phyloP scores from a whole-genome alignment of 2,888 invertebrate species.

The Harpalus rubripes region DNA sequence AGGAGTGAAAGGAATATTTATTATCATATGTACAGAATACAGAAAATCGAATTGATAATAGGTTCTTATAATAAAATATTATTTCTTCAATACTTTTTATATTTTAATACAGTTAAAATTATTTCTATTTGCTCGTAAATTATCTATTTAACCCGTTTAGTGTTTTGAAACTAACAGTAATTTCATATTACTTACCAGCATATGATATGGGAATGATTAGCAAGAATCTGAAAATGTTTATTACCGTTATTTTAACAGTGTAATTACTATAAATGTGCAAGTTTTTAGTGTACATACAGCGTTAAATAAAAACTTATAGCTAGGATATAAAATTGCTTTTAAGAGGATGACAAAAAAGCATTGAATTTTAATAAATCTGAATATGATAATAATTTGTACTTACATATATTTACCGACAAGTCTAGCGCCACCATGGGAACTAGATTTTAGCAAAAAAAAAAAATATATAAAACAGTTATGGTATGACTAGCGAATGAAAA shows the following conservation, averaged over 20 bases:
- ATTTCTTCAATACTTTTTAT: too few relatives aligned
- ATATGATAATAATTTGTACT: too few relatives aligned
- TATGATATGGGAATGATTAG: neutral
- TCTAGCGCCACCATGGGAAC: too few relatives aligned
- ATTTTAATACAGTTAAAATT: neutral
- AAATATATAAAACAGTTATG: too few relatives aligned
- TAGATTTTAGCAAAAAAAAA: too few relatives aligned
- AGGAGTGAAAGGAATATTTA: too few relatives aligned
- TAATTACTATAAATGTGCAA: conserved; percentile 1
- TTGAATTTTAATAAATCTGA: too few relatives aligned
- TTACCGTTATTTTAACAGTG: neutral
- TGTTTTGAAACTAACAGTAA: neutral
- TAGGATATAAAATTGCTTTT: neutral
- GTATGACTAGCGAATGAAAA: too few relatives aligned
- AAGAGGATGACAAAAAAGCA: neutral
- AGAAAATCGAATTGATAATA: too few relatives aligned
- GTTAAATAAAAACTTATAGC: neutral
- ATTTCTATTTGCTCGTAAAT: neutral
- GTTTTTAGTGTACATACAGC: neutral
- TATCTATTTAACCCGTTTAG: neutral
- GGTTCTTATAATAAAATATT: too few relatives aligned
- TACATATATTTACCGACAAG: too few relatives aligned
- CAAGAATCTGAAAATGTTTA: neutral
- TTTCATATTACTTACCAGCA: neutral
- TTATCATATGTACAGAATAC: too few relatives aligned